Evolutionary conservation across 2,888 invertebrate genomes (phyloP), one percentile per base, ranked within the genome.

Genomic region (Lasius fuliginosus): DNA sequence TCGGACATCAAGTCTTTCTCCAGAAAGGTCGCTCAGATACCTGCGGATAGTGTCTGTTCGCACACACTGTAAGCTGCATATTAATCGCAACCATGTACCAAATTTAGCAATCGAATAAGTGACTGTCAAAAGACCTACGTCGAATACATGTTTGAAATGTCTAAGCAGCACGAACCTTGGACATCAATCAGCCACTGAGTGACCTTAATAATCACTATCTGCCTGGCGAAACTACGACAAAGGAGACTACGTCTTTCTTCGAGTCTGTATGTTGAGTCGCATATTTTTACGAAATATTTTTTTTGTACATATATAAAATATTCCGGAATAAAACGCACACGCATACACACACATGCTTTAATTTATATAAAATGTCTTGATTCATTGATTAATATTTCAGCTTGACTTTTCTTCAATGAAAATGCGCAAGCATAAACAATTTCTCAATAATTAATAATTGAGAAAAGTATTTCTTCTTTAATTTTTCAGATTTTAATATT

Each of bases 161-260:
- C 92, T 92, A 92, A 94, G 92, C 91, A 91, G 89, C 84, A 84
- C 85, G 87, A 92, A 91, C 94, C 94, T 94, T 93, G 94, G 88
- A 90, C 84, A 87, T 84, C 92, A 93, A 94, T 94, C 92, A 92
- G 88, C 92, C 87, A 87, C 89, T 92, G 93, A 93, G 87, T 94
- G 93, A 93, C 93, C 92, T 90, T 93, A 94, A 94, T 93, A 92
- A 92, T 90, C 88, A 82, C 85, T 84, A 86, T 86, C 86, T 83
- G 84, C 73, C 65, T 27, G 15, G 71, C 76, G 68, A 46, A 82
- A 76, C 23, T 60, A 27, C 75, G 64, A 73, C 67, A 56, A 82
- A 75, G 40, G 81, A 85, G 67, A 36, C 68, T 64, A 36, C 12
- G n/a, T 77, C 56, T 77, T 42, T 18, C 56, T 69, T 58, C 42